Base-by-base conservation (phyloP, 2,797 vertebrate species). In the Macroramphosus scolopax region DNA sequence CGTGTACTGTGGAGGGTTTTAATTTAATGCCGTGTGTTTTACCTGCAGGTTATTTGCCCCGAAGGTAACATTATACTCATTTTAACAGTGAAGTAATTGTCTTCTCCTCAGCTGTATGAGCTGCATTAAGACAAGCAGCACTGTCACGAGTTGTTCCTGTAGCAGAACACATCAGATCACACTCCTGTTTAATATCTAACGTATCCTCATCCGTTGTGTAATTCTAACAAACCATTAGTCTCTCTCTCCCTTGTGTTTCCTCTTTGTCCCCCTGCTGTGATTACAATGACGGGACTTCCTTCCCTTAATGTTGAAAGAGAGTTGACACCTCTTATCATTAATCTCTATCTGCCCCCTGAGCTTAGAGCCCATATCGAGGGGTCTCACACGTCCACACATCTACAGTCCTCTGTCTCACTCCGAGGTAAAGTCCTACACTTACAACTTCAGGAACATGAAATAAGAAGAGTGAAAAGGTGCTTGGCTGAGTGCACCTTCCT, bases 261-360 rank as follows among this genome's bases (percentile, higher is more conserved):
- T n/a, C n/a, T n/a, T n/a, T n/a, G n/a, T 5, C 5, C 13, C 16
- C 28, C 51, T 50, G 50, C 55, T 32, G 34, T 45, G n/a, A n/a
- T n/a, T 18, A 37, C 48, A 44, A 29, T 34, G 40, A 62, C 52
- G 52, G 12, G 25, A 68, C 56, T 63, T 66, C 45, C 68, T 52
- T 51, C 45, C 42, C 37, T 65, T 76, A 47, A 76, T 74, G 69
- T 58, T 79, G 47, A 75, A 73, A 63, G 49, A 66, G 64, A 76
- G 56, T 68, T 78, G 75, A 68, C 63, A 68, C 49, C 53, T 68
- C 56, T 57, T 40, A 55, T 81, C 76, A 83, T 82, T 78, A 81
- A 73, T 83, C 74, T 78, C 53, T 68, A 69, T 77, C 76, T 47
- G 52, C 42, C 50, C 59, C 54, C 62, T 34, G 45, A 60, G 76